phyloP scores from a whole-genome alignment of 23 tunicate species.

The Halocynthia aurantium region DNA sequence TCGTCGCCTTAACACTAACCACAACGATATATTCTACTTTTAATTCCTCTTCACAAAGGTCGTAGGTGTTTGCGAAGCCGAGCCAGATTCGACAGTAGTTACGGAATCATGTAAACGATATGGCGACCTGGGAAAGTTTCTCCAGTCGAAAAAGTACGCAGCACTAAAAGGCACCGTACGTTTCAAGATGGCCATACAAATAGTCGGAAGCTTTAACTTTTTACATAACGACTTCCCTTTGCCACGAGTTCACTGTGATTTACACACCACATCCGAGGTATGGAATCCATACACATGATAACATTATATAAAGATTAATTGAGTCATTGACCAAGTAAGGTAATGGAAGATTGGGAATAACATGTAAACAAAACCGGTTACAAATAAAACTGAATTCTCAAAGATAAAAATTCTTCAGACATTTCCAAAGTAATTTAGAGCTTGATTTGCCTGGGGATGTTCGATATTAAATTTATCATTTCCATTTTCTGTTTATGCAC shows the following conservation, averaged over 20 bases:
- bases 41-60: conserved; percentile 20
- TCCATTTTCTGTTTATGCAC: neutral
- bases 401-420: too few relatives aligned
- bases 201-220: conserved; percentile 49
- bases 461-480: neutral
- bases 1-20: neutral
- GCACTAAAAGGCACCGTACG: neutral
- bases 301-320: neutral
- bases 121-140: conserved; percentile 29
- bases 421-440: neutral
- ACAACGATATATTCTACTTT: conserved; percentile 1
- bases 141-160: neutral
- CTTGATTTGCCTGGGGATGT: neutral
- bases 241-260: conserved; percentile 75
- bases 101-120: conserved; percentile 48
- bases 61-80: conserved; percentile 40
- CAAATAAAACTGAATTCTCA: too few relatives aligned
- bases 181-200: conserved; percentile 36
- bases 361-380: too few relatives aligned
- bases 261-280: conserved; percentile 67
- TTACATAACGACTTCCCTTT: conserved; percentile 41
- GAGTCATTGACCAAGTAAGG: too few relatives aligned
- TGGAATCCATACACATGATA: neutral
- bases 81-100: conserved; percentile 23
- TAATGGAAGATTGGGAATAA: too few relatives aligned